Evolutionary conservation across 2,888 invertebrate species (phyloP).

Genomic region (Sussaba pulchella): DNA sequence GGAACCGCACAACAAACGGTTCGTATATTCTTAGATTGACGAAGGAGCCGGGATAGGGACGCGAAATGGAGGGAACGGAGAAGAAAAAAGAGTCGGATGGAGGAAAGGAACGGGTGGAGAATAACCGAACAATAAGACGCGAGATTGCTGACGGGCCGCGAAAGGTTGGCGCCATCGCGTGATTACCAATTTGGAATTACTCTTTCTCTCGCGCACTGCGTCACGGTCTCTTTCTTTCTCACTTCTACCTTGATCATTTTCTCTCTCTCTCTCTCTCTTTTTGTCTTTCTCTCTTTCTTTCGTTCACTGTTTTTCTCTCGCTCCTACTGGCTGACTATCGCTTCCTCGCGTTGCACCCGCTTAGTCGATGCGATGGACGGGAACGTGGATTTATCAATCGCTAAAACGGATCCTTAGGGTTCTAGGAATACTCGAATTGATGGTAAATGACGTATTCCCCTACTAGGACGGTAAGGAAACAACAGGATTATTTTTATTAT

Average conservation of each 20-base stretch:
- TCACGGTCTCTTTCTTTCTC: conserved; percentile 1
- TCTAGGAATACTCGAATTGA: conserved; percentile 40
- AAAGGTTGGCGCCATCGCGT: conserved; percentile 84
- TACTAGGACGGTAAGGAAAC: no score
- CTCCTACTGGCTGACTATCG: not conserved
- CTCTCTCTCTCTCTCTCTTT: conserved; percentile 7
- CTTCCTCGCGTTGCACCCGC: conserved; percentile 47
- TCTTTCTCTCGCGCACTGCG: conserved; percentile 60
- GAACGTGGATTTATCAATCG: conserved; percentile 77
- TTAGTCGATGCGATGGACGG: conserved; percentile 65
- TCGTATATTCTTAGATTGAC: conserved; percentile 28
- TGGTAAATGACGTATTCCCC: conserved; percentile 43
- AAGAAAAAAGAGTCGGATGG: conserved; percentile 53
- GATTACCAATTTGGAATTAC: conserved; percentile 84
- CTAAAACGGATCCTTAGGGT: conserved; percentile 62
- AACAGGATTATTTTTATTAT: no score
- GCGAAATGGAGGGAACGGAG: conserved; percentile 19
- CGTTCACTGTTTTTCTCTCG: not conserved
- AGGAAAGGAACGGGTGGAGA: conserved; percentile 59
- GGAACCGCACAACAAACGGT: conserved; percentile 22
- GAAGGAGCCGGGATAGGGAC: conserved; percentile 10
- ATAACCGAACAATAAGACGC: conserved; percentile 80
- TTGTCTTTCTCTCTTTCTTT: not conserved
- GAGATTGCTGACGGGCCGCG: conserved; percentile 83
- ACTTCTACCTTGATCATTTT: not conserved